Conservation (phyloP, 2,113 vertebrate genomes). For the Cepphus grylle region DNA sequence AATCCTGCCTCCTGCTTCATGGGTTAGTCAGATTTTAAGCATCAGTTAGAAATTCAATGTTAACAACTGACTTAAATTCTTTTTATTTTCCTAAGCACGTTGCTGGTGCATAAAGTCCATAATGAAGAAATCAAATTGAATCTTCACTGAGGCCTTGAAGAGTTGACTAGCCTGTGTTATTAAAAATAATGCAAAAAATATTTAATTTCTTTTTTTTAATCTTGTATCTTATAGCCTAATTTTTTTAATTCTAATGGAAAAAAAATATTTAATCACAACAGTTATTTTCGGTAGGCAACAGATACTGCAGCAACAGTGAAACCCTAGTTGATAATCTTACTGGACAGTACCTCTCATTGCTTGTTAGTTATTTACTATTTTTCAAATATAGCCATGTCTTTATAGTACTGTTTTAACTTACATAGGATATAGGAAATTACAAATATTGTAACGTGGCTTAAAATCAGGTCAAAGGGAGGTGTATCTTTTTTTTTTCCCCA, state of each 20-base stretch:
- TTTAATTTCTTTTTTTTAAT: not conserved
- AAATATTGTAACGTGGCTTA: not conserved
- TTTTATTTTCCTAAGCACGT: not conserved
- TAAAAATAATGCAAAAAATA: not conserved
- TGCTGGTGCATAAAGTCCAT: not conserved
- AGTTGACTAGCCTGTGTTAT: not conserved
- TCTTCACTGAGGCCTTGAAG: not conserved
- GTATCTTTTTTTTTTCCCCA: not conserved
- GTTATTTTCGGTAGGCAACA: slow-evolving; percentile 20
- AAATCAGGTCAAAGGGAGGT: not conserved
- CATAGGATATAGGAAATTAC: not conserved
- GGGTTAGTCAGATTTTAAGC: not conserved
- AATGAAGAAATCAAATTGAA: not conserved
- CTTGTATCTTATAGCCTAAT: not conserved
- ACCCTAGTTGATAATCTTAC: not conserved
- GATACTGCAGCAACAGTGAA: slow-evolving; percentile 33
- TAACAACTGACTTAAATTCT: not conserved
- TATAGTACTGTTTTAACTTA: not conserved
- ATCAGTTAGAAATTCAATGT: not conserved
- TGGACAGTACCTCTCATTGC: not conserved
- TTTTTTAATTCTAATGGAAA: slow-evolving; percentile 5
- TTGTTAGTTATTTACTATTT: not conserved
- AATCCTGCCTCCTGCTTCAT: not conserved
- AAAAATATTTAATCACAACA: slow-evolving; percentile 2
- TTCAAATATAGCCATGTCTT: not conserved